A percentile compares a stretch with the other conserved stretches of the same genome.
Conservation (phyloP, 2,888 invertebrate genomes). For the Cataglyphis cursor region DNA sequence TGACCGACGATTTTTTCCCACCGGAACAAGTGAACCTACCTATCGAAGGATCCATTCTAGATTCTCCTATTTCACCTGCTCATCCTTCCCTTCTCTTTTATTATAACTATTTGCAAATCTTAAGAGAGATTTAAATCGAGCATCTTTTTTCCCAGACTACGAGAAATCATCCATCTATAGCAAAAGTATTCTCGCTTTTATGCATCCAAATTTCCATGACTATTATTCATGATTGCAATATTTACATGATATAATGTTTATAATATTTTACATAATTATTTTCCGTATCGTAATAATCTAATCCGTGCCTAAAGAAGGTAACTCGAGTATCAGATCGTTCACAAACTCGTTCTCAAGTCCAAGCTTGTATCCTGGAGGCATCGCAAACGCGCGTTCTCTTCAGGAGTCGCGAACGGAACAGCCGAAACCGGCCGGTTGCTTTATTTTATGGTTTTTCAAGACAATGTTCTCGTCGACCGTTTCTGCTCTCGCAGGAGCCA, state of each 20-base stretch:
- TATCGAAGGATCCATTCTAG: constrained; percentile 44
- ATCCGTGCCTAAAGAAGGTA: not conserved
- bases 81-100: constrained; percentile 62
- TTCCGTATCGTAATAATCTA: not conserved
- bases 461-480: constrained; percentile 84
- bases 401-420: constrained; percentile 48
- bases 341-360: constrained; percentile 7
- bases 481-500: constrained; percentile 79
- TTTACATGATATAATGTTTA: not conserved
- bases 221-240: not conserved
- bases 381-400: constrained; percentile 60
- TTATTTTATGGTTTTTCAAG: constrained; percentile 86
- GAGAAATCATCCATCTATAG: constrained; percentile 26
- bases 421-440: constrained; percentile 78
- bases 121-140: constrained; percentile 50
- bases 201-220: not conserved
- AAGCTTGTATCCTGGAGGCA: constrained; percentile 60
- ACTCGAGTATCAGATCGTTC: not conserved
- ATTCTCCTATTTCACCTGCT: constrained; percentile 84
- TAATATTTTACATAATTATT: not conserved
- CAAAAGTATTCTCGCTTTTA: not conserved
- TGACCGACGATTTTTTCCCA: constrained; percentile 81
- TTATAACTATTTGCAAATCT: constrained; percentile 59
- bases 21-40: constrained; percentile 83
- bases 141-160: constrained; percentile 67